phyloP scores from a whole-genome alignment of 1,140 invertebrate genomes.

The Galleria mellonella region DNA sequence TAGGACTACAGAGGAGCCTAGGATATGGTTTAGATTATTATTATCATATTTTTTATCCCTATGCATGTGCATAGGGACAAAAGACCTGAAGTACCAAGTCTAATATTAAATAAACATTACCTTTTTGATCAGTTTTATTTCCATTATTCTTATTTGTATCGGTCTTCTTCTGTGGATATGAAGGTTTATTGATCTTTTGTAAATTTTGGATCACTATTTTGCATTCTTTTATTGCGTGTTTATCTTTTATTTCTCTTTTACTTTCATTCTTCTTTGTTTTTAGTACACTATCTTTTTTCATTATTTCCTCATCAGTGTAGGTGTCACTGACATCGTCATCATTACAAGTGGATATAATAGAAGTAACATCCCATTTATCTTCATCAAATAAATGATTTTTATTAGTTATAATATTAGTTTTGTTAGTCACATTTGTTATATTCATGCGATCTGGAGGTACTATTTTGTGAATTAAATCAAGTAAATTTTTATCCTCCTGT shows the following conservation, averaged over 20 bases:
- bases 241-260: constrained; percentile 13
- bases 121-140: too few species aligned
- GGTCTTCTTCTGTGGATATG: too few species aligned
- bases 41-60: too few species aligned
- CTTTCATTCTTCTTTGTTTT: constrained; percentile 9
- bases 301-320: constrained; percentile 61
- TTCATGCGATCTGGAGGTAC: constrained; percentile 49
- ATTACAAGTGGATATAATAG: constrained; percentile 40
- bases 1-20: too few species aligned
- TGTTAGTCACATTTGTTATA: constrained; percentile 30
- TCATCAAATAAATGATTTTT: constrained; percentile 19
- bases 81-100: too few species aligned
- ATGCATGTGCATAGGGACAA: too few species aligned
- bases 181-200: constrained; percentile 1
- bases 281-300: constrained; percentile 8
- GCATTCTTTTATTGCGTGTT: constrained; percentile 1
- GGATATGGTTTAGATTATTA: too few species aligned
- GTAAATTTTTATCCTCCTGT: constrained; percentile 41
- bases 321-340: constrained; percentile 46
- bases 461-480: constrained; percentile 61
- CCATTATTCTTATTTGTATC: too few species aligned
- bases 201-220: neutral
- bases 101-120: constrained; percentile 4
- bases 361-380: constrained; percentile 51
- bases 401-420: constrained; percentile 21